Evolutionary conservation across 2,888 invertebrate genomes (phyloP).

Genomic region (Acholoe squamosa): DNA sequence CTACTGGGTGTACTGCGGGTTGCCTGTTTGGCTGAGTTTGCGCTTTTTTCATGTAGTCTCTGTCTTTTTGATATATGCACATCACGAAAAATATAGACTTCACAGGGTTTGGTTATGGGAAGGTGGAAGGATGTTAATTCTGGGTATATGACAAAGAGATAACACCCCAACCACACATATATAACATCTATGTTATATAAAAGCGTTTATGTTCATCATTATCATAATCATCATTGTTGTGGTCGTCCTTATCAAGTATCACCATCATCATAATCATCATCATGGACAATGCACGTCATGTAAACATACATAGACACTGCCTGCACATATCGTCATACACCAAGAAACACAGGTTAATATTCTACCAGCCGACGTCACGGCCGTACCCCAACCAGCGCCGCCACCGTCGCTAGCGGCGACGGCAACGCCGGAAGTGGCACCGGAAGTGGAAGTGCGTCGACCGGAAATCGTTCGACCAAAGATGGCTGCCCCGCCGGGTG

Average conservation of each 20-base stretch:
- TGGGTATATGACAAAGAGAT: too few species aligned
- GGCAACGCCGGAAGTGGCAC: conserved; percentile 17
- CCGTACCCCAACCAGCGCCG: neutral
- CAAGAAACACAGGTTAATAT: conserved; percentile 29
- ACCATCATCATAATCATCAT: conserved; percentile 41
- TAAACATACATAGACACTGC: conserved; percentile 37
- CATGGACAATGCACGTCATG: neutral
- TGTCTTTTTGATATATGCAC: too few species aligned
- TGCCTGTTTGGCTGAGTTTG: too few species aligned
- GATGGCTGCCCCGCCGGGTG: conserved; percentile 29
- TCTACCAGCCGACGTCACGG: conserved; percentile 1
- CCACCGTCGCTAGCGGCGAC: neutral
- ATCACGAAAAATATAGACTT: too few species aligned
- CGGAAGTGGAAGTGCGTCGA: conserved; percentile 16
- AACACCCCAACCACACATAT: too few species aligned
- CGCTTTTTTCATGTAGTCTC: too few species aligned
- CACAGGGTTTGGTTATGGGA: too few species aligned
- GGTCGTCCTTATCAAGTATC: conserved; percentile 53
- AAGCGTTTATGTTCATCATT: conserved; percentile 54
- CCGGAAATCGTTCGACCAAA: conserved; percentile 48
- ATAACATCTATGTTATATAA: too few species aligned
- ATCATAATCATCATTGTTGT: conserved; percentile 58
- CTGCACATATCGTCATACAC: conserved; percentile 49
- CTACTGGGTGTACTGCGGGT: too few species aligned
- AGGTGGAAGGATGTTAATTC: too few species aligned